Conservation (phyloP, 2,888 invertebrate species). For the Gnatocerus cornutus region DNA sequence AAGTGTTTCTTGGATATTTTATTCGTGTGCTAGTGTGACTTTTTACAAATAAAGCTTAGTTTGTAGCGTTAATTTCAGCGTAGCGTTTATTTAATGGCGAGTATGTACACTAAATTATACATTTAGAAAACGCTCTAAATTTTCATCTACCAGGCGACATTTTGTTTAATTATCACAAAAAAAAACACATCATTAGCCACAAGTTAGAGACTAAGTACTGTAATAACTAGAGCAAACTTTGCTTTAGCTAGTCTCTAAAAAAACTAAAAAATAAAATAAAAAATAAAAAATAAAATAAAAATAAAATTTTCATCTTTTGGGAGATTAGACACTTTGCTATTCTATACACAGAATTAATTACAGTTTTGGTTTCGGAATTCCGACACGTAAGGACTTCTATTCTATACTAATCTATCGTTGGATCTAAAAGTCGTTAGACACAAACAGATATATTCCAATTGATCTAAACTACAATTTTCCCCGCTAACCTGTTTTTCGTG, state of each 20-base stretch:
- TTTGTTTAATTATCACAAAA: slow-evolving; percentile 38
- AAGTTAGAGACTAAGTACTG: slow-evolving; percentile 47
- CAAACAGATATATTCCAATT: slow-evolving; percentile 64
- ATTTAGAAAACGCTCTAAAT: slow-evolving; percentile 34
- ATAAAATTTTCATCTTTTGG: slow-evolving; percentile 35
- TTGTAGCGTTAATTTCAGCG: slow-evolving; percentile 47
- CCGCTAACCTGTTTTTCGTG: slow-evolving; percentile 81
- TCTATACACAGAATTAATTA: slow-evolving; percentile 60
- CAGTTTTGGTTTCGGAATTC: slow-evolving; percentile 52
- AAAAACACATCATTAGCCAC: slow-evolving; percentile 46
- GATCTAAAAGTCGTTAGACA: slow-evolving; percentile 67
- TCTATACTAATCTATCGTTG: slow-evolving; percentile 47
- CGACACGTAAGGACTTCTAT: slow-evolving; percentile 54
- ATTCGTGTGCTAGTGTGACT: slow-evolving; percentile 26
- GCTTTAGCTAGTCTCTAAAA: slow-evolving; percentile 45
- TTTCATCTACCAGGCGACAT: slow-evolving; percentile 42
- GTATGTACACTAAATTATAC: slow-evolving; percentile 50
- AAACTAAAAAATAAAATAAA: slow-evolving; percentile 42
- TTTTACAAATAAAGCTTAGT: slow-evolving; percentile 47
- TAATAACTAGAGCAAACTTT: slow-evolving; percentile 36
- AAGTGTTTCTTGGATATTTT: neutral
- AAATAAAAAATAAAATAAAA: slow-evolving; percentile 46
- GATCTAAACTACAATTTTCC: slow-evolving; percentile 57
- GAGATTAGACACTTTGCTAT: slow-evolving; percentile 60
- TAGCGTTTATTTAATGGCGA: slow-evolving; percentile 44